phyloP scores from a whole-genome alignment of 2,113 vertebrate genomes.

The Fukomys damarensis region DNA sequence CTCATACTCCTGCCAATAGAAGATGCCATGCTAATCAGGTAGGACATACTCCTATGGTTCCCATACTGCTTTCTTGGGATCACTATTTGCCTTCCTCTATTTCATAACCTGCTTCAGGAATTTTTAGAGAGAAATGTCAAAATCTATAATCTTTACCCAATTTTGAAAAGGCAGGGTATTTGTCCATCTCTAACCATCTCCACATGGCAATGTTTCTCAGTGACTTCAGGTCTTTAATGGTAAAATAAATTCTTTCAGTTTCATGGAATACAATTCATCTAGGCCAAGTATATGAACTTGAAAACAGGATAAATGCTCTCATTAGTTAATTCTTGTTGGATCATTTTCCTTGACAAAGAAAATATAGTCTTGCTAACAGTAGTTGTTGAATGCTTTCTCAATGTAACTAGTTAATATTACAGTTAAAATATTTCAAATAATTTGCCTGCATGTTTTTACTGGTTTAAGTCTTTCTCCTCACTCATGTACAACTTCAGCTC shows the following conservation, averaged over 20 bases:
- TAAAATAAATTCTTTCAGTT: background rate
- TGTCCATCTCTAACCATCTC: background rate
- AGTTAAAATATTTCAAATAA: background rate
- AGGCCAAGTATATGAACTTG: background rate
- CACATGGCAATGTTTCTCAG: background rate
- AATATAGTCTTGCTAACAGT: background rate
- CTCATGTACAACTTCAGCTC: background rate
- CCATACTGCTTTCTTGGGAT: background rate
- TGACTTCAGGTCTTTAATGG: background rate
- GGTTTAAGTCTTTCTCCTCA: background rate
- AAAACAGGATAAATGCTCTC: background rate
- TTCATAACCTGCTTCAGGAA: constrained; percentile 8
- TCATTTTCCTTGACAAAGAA: constrained; percentile 24
- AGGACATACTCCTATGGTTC: background rate
- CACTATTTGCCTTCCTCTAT: background rate
- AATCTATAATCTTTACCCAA: background rate
- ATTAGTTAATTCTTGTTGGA: background rate
- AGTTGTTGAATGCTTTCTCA: constrained; percentile 3
- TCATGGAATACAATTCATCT: background rate
- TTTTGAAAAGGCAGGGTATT: background rate
- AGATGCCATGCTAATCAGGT: background rate
- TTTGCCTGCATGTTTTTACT: background rate
- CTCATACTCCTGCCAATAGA: background rate
- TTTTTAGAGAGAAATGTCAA: constrained; percentile 20
- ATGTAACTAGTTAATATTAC: background rate